These are phyloP conservation scores for Sarcophaga bullata DNA, from an alignment of 1,140 invertebrate species.

Conservation along the genomic window DNA sequence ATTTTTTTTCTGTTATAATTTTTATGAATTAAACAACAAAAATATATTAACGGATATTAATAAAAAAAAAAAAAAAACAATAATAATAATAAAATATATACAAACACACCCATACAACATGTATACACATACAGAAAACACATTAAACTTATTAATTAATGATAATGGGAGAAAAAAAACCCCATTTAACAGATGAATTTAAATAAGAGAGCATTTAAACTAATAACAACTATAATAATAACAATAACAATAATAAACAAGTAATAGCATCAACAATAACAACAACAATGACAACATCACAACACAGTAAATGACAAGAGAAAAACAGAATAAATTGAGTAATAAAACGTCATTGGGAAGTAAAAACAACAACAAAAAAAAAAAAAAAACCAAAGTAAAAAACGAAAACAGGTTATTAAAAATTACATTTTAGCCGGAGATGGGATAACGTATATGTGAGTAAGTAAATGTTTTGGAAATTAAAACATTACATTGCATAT, in stretches of 20 bases:
- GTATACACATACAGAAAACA: too few species aligned
- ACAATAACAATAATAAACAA: too few species aligned
- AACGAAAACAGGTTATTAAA: background rate
- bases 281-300: constrained; percentile 9
- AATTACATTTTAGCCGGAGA: background rate
- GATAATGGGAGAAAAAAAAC: too few species aligned
- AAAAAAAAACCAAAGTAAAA: background rate
- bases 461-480: too few species aligned
- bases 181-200: too few species aligned
- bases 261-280: background rate
- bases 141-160: too few species aligned
- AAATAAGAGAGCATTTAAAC: too few species aligned
- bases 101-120: too few species aligned
- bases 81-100: too few species aligned
- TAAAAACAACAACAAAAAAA: background rate
- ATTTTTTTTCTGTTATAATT: too few species aligned
- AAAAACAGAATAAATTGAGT: background rate
- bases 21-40: background rate
- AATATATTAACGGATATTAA: constrained; percentile 4
- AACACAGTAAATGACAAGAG: background rate
- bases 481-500: too few species aligned
- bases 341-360: background rate
- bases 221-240: too few species aligned
- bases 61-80: constrained; percentile 5
- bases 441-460: background rate